phyloP scores from a whole-genome alignment of 2,888 invertebrate genomes.

The Gnatocerus cornutus region DNA sequence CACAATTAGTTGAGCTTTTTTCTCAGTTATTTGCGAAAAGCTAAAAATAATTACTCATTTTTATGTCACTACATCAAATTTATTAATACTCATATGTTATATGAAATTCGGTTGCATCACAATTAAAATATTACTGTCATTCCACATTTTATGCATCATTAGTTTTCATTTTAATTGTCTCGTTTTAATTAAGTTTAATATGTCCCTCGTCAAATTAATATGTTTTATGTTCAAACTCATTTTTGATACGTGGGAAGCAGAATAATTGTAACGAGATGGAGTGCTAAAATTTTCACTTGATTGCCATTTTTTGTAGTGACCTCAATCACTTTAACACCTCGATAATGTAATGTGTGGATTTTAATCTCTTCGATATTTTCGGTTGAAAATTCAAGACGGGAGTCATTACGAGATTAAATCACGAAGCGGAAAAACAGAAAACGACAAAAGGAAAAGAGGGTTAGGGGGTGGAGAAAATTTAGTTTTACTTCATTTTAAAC shows the following conservation, averaged over 20 bases:
- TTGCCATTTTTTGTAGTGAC: no score
- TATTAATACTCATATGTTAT: no score
- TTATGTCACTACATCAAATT: no score
- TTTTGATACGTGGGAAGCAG: not conserved
- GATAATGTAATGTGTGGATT: conserved; percentile 13
- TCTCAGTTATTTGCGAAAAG: not conserved
- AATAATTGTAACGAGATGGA: no score
- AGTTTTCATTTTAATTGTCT: not conserved
- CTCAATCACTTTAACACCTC: conserved; percentile 9
- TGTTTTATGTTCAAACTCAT: not conserved
- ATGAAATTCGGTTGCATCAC: no score
- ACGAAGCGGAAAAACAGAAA: conserved; percentile 20
- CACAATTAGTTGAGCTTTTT: conserved; percentile 5
- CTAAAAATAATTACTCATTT: no score
- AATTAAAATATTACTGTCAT: no score
- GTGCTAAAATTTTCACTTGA: no score
- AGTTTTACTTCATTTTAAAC: no score
- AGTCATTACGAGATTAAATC: conserved; percentile 36
- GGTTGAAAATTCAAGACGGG: conserved; percentile 32
- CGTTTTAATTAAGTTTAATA: not conserved
- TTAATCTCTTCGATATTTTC: conserved; percentile 8
- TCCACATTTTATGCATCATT: not conserved
- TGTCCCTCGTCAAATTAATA: conserved; percentile 1
- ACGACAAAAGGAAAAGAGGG: not conserved
- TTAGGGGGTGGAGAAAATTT: not conserved